phyloP scores from a whole-genome alignment of 1,140 invertebrate species.

The Heliconius congener region DNA sequence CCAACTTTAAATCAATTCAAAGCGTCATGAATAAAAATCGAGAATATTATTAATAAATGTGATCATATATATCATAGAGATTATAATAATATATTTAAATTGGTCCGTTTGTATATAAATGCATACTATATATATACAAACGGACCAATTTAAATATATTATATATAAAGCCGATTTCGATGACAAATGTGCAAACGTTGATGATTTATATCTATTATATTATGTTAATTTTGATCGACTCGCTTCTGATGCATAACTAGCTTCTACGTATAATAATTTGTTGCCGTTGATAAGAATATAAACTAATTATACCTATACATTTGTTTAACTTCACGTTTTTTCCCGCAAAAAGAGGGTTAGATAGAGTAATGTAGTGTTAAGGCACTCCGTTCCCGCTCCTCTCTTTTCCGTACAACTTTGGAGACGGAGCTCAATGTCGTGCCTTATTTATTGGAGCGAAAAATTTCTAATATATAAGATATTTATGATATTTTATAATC shows the following conservation, averaged over 20 bases:
- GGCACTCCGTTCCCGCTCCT: too few species aligned
- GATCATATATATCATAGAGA: conserved; percentile 52
- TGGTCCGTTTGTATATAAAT: conserved; percentile 25
- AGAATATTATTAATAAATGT: conserved; percentile 38
- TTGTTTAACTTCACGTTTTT: too few species aligned
- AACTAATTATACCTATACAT: too few species aligned
- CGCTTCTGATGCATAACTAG: conserved; percentile 15
- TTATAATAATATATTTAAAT: conserved; percentile 76
- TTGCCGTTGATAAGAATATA: not conserved
- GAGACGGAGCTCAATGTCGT: too few species aligned
- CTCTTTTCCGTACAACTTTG: too few species aligned
- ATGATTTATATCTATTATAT: conserved; percentile 40
- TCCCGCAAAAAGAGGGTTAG: too few species aligned
- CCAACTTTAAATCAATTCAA: conserved; percentile 41
- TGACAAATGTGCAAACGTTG: conserved; percentile 53
- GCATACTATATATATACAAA: not conserved
- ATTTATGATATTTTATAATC: too few species aligned
- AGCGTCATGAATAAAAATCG: conserved; percentile 23
- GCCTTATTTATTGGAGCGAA: too few species aligned
- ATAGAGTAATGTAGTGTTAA: too few species aligned
- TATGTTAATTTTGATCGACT: conserved; percentile 33
- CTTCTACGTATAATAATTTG: not conserved
- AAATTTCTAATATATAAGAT: too few species aligned
- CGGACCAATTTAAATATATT: not conserved
- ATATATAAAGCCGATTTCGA: conserved; percentile 42